phyloP scores from a whole-genome alignment of 1,140 invertebrate species.

The Psilanteris sp. region DNA sequence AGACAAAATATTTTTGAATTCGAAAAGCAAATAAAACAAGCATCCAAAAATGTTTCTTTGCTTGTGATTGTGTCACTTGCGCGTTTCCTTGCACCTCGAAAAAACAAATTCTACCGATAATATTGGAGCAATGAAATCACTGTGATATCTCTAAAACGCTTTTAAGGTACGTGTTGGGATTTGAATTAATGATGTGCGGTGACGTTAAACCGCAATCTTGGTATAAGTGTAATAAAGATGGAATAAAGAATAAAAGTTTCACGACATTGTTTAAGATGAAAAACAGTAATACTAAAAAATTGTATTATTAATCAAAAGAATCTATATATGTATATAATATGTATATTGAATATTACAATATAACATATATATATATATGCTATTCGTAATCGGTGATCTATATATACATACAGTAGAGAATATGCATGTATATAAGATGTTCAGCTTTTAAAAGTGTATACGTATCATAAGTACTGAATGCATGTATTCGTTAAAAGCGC shows the following conservation, averaged over 20 bases:
- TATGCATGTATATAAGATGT: conserved; percentile 67
- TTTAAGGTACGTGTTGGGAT: conserved; percentile 76
- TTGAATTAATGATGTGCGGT: conserved; percentile 64
- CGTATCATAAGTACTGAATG: conserved; percentile 49
- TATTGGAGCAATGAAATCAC: conserved; percentile 81
- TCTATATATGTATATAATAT: conserved; percentile 69
- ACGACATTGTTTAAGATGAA: conserved; percentile 71
- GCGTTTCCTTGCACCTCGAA: conserved; percentile 55
- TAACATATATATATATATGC: conserved; percentile 47
- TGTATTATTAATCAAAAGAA: conserved; percentile 69
- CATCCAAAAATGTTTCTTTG: conserved; percentile 25
- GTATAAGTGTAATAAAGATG: conserved; percentile 59
- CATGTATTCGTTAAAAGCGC: conserved; percentile 49
- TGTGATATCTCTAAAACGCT: conserved; percentile 80
- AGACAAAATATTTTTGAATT: conserved; percentile 4
- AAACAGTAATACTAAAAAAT: conserved; percentile 60
- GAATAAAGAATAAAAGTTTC: conserved; percentile 64
- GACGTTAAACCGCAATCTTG: conserved; percentile 57
- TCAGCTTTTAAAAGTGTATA: conserved; percentile 54
- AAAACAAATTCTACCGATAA: conserved; percentile 77
- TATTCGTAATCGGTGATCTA: conserved; percentile 35
- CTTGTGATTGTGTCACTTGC: conserved; percentile 24
- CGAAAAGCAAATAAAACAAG: conserved; percentile 2
- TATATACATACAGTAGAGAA: conserved; percentile 24
- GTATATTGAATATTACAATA: conserved; percentile 62